Percentiles rank a stretch among this genome's conserved stretches.
Evolutionary conservation across 2,113 vertebrate species (phyloP).

Genomic region (Patagioenas fasciata): DNA sequence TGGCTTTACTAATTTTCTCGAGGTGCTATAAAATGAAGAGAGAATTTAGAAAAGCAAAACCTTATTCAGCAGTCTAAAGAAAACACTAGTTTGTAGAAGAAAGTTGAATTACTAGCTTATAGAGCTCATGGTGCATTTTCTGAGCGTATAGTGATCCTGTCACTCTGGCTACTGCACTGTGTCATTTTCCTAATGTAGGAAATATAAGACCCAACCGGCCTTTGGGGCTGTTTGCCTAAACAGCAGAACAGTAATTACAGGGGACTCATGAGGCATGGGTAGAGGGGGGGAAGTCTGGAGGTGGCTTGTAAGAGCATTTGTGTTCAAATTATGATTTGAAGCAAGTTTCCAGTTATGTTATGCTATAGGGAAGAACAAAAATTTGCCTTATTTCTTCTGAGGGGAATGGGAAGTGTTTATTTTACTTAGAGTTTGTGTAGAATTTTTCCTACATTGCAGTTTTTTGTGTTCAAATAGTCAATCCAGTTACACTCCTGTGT

Average conservation of each 20-base stretch:
- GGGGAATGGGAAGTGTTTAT: not conserved
- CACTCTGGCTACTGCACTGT: not conserved
- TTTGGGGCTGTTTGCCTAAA: conserved; percentile 28
- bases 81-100: not conserved
- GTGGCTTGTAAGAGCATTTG: not conserved
- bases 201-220: not conserved
- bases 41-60: not conserved
- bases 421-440: not conserved
- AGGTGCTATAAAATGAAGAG: not conserved
- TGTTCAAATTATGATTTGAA: conserved; percentile 19
- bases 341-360: not conserved
- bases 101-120: not conserved
- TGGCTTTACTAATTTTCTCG: not conserved
- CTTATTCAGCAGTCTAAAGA: not conserved
- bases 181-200: conserved; percentile 50
- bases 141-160: not conserved
- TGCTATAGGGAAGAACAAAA: not conserved
- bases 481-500: not conserved
- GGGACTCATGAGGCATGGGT: not conserved
- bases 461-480: not conserved
- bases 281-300: not conserved
- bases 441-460: not conserved
- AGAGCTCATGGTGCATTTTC: not conserved
- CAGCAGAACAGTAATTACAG: conserved; percentile 49
- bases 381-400: not conserved